Evolutionary conservation across 2,113 vertebrate genomes (phyloP).

Genomic region (Pantherophis guttatus): DNA sequence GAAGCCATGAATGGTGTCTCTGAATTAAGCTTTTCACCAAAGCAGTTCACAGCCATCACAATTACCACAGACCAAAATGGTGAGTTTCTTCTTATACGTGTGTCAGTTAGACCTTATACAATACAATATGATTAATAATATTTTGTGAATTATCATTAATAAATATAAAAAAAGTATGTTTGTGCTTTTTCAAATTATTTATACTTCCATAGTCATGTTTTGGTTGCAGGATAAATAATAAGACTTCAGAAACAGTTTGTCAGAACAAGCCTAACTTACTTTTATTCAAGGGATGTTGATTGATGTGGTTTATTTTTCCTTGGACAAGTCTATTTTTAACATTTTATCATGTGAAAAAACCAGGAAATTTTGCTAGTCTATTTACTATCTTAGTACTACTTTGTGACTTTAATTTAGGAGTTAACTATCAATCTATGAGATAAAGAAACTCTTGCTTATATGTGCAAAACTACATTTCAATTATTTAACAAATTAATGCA

Average conservation of each 20-base stretch:
- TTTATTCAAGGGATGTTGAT: background rate
- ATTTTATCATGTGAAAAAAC: background rate
- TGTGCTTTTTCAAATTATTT: background rate
- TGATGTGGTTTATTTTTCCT: background rate
- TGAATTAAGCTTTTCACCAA: conserved; percentile 83
- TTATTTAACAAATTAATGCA: background rate
- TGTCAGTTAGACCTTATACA: background rate
- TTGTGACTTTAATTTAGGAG: background rate
- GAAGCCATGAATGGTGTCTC: conserved; percentile 91
- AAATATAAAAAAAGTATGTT: background rate
- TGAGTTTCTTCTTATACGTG: conserved; percentile 67
- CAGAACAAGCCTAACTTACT: background rate
- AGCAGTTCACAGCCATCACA: conserved; percentile 84
- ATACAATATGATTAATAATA: background rate
- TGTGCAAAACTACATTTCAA: background rate
- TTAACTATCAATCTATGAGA: background rate
- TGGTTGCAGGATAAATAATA: background rate
- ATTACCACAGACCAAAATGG: conserved; percentile 90
- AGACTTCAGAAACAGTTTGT: background rate
- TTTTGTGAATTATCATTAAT: background rate
- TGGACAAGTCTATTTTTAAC: background rate
- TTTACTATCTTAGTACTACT: background rate
- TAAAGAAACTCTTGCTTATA: background rate
- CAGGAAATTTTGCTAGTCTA: background rate
- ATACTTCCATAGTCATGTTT: background rate